Evolutionary conservation across 2,888 invertebrate genomes (phyloP), one percentile per base, ranked within the genome.

Genomic region (Sisyra terminalis): DNA sequence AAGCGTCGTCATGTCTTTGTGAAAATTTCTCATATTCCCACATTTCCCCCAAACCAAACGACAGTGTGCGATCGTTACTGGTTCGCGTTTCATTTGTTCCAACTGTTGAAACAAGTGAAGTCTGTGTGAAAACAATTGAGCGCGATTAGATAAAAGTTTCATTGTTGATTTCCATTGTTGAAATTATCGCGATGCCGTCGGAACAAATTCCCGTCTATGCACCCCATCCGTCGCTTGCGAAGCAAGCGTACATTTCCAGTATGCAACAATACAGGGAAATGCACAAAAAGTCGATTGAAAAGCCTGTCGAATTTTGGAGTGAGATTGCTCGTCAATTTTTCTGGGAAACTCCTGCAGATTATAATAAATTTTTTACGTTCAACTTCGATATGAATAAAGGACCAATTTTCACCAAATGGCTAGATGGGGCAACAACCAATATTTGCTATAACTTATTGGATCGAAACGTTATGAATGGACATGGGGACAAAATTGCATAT

Each of bases 381-480:
- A 97, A 97, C 64, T 96, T 97, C 59, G 83, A 97, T 61, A 62
- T 82, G 39, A 73, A 71, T 49, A 83, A 89, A 60, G 97, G 97
- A 40, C 82, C 84, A 9, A 80, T 98, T 52, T 86, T 73, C 53
- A 81, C 90, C 37, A 89, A 87, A 63, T 98, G 93, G 87, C 78
- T 98, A 80, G 84, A 88, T 54, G 96, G 92, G 8, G 88, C 88
- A 3, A 78, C 82, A 30, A 97, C 96, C 32, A 98, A 98, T 62
- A 78, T 97, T 48, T 89, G 88, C 59, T 98, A 92, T 65, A 98
- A 98, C 67, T 71, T 89, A 41, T 67, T 98, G 51, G 97, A 98
- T 64, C 75, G 87, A 48, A 87, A 92, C 62, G 78, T 98, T 43
- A 75, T 84, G 54, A 83, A 79, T 51, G 93, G 93, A 11, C 66